Base-by-base conservation (phyloP, 2,113 vertebrate genomes). In the Amphiprion ocellaris region DNA sequence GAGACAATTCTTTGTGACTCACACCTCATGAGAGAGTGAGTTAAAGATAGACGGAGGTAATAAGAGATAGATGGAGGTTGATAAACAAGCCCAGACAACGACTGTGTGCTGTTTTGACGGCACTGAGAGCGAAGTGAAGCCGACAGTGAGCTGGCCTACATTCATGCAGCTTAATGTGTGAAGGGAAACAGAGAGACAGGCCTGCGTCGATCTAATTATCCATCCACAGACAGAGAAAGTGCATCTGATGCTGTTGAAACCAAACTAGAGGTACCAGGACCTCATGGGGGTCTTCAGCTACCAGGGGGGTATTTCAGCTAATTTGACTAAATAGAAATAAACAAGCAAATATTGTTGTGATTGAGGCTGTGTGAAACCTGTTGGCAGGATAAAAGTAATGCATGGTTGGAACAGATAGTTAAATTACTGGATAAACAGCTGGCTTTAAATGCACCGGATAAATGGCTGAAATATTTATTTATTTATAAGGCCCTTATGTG, bases 101-200 rank as follows among this genome's bases (percentile, higher is more conserved):
- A 37, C 19, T 56, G 73, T 56, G 72, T 73, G 70, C 88, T 82
- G 65, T 84, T 88, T 80, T 85, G 79, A 86, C 72, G 41, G 69
- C 19, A 19, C 44, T 69, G 74, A 71, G 56, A 69, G 72, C 66
- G 61, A 70, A 86, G 74, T 16, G 64, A 72, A 79, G 71, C 55
- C 23, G 66, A 85, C 78, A 81, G 68, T 60, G 77, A 81, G 70
- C 67, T 91, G 87, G 77, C 84, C 85, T 89, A 87, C 60, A 89
- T 88, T 86, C 70, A 33, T 10, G 66, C 12, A 47, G 62, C 33
- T 74, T 30, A 16, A 83, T 62, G 49, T 66, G 82, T 10, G 77
- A 9, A 26, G 41, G 58, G 62, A 50, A 81, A 74, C 60, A 68
- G 46, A 63, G 64, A 69, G 79, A 82, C 68, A 55, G 56, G 23